phyloP scores from a whole-genome alignment of 92 coral and sea anemone genomes.

The Scolanthus callimorphus region DNA sequence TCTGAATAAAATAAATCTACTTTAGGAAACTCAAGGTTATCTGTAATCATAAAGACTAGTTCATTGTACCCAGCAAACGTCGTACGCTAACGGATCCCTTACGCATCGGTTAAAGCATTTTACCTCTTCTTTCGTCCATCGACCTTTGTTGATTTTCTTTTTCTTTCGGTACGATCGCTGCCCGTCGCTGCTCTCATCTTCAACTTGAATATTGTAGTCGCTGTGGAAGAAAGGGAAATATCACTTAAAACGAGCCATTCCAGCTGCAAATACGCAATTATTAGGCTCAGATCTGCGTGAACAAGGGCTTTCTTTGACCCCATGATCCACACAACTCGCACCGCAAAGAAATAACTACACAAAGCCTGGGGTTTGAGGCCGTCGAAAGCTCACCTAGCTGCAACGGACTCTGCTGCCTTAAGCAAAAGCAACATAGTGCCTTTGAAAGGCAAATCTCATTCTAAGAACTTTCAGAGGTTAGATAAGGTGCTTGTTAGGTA shows the following conservation, averaged over 20 bases:
- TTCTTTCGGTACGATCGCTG: constrained; percentile 70
- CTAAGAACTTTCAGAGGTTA: constrained; percentile 28
- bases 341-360: too few relatives aligned
- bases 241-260: background rate
- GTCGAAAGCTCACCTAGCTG: constrained; percentile 59
- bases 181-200: constrained; percentile 15
- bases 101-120: background rate
- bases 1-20: too few relatives aligned
- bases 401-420: constrained; percentile 90
- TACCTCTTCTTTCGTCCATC: constrained; percentile 99
- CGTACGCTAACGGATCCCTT: too few relatives aligned
- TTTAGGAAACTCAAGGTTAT: too few relatives aligned
- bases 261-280: background rate
- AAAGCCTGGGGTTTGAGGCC: too few relatives aligned
- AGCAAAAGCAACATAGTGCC: constrained; percentile 87
- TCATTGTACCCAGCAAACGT: too few relatives aligned
- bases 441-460: constrained; percentile 50
- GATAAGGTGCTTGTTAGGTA: constrained; percentile 40
- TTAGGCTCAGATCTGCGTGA: background rate
- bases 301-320: constrained; percentile 4
- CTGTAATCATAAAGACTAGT: too few relatives aligned
- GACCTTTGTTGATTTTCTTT: constrained; percentile 94
- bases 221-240: constrained; percentile 21
- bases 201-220: constrained; percentile 51
- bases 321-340: too few relatives aligned